Base-by-base conservation (phyloP, 2,113 vertebrate species). In the Acinonyx jubatus region DNA sequence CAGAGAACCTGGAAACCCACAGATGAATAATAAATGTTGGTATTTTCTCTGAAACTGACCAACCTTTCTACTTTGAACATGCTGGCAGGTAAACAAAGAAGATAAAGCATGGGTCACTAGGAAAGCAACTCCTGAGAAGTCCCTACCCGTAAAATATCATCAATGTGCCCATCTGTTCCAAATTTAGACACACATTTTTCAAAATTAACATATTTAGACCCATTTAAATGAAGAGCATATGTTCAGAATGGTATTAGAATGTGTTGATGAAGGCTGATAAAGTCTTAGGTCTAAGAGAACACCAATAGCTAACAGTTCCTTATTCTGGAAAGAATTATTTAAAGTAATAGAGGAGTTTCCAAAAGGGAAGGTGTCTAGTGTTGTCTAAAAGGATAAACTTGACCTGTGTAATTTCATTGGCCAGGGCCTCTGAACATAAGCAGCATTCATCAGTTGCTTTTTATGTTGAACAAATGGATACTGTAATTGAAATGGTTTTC, bases 151-250 rank as follows among this genome's bases (percentile, higher is more conserved):
- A 94, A 57, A 61, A 36, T 31, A 55, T 50, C 25, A 87, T 36
- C 73, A 76, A 16, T 25, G 69, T 95, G 38, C 12, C 76, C 88
- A 88, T 93, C 88, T 98, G 96, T 82, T 97, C 66, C 85, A 38
- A 78, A 85, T 55, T 82, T 74, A 95, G 50, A 52, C 27, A 33
- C 45, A 95, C 23, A 73, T 93, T 97, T 97, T 95, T 94, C 88
- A 97, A 94, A 96, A 94, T 95, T 90, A 97, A 89, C 36, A 38
- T 61, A 88, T 66, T 94, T 91, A 78, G 36, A 31, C 8, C 16
- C 9, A 91, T 85, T 93, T 38, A 91, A 73, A 27, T 63, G 57
- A 95, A 92, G 65, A 95, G 69, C 41, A 69, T 96, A 93, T 89
- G 78, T 73, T 91, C 36, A 68, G 36, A 87, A 96, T 83, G 52